Evolutionary conservation across 2,888 invertebrate genomes (phyloP), one percentile per base, ranked within the genome.

Genomic region (Oscheius sp.): DNA sequence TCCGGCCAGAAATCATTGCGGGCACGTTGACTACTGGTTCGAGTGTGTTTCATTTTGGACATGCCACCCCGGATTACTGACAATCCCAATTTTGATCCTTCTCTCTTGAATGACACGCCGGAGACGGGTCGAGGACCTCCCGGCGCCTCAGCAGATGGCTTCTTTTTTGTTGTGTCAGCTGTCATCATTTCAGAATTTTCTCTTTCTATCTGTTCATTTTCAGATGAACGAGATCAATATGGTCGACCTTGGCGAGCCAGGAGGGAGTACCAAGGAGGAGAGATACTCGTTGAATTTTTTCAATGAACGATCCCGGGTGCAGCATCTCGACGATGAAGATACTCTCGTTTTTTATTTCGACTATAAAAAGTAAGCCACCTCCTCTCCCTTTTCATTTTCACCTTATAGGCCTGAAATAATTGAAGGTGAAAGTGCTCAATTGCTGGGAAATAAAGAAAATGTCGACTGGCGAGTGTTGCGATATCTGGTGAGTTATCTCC

Each of bases 271-370:
- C 7, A 66, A 66, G 27, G 66, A 66, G 21, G 66, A 66, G 43
- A 82, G 77, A 45, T 79, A 81, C 68, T 53, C 63, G 21, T 46
- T 83, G 49, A 79, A 76, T 12, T 73, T 78, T 66, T 84, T 76
- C 74, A 80, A 84, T 55, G 73, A 77, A 43, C 78, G 84, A 2
- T 80, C 84, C 9, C 69, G 84, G n/a, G 69, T 79, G 5, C 63
- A 72, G 5, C 74, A 79, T 43, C 73, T 69, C 18, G 73, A 85
- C 55, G 79, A 77, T 12, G 82, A 85, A 29, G 85, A 84, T 46
- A 72, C 72, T 41, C 75, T 82, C 52, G 72, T 84, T 29, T 84
- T 84, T 46, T 49, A 81, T 18, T 82, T 82, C 63, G 78, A 82
- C 66, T 82, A 84, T 69, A 66, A 66, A 49, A 66, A 66, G 66